phyloP scores from a whole-genome alignment of 2,888 invertebrate species.

The Chymomyza procnemis region DNA sequence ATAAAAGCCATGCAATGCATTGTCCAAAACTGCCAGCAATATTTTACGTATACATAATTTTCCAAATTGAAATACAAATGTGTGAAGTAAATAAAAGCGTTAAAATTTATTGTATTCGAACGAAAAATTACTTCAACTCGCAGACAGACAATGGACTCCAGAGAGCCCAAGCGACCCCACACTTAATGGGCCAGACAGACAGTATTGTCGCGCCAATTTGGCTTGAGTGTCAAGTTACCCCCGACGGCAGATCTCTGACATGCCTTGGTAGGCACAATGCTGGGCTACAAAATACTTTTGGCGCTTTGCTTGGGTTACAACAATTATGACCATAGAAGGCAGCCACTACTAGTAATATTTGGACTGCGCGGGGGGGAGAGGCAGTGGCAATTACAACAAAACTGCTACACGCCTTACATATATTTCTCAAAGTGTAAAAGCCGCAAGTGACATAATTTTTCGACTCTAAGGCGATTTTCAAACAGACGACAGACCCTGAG shows the following conservation, averaged over 20 bases:
- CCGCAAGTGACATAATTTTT: slow-evolving; percentile 68
- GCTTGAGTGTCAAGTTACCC: slow-evolving; percentile 57
- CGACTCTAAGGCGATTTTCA: slow-evolving; percentile 52
- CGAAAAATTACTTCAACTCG: slow-evolving; percentile 21
- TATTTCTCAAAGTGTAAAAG: slow-evolving; percentile 34
- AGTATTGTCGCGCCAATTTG: slow-evolving; percentile 57
- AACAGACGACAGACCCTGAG: slow-evolving; percentile 16
- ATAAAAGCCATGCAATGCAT: slow-evolving; percentile 34
- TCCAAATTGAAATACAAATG: slow-evolving; percentile 47
- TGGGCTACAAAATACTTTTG: background rate
- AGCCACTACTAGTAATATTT: too few species aligned
- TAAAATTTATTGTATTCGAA: slow-evolving; percentile 9
- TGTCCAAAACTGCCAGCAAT: background rate
- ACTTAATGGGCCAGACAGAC: slow-evolving; percentile 22
- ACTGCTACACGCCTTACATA: slow-evolving; percentile 9
- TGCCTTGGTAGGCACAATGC: slow-evolving; percentile 25
- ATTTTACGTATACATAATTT: slow-evolving; percentile 24
- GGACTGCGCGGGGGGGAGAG: too few species aligned
- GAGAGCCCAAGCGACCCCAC: slow-evolving; percentile 25
- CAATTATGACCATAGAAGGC: slow-evolving; percentile 32
- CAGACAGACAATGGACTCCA: slow-evolving; percentile 30
- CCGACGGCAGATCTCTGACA: slow-evolving; percentile 19
- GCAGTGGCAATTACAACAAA: slow-evolving; percentile 46
- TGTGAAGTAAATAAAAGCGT: slow-evolving; percentile 38
- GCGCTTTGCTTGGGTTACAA: slow-evolving; percentile 35